Base-by-base conservation (phyloP, 2,113 vertebrate species). In the Alligator mississippiensis region DNA sequence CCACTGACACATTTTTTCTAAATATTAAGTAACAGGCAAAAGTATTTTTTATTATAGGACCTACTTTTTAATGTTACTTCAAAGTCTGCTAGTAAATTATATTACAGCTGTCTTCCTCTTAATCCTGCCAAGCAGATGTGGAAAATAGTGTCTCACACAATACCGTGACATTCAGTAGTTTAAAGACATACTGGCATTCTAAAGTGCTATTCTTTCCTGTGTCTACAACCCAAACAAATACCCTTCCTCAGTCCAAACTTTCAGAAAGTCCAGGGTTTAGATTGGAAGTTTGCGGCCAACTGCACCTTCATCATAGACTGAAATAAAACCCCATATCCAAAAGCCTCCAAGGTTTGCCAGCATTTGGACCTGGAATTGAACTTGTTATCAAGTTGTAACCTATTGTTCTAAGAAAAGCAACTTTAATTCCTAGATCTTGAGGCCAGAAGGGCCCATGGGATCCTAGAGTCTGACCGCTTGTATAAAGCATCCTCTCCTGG, bases 121-220 rank as follows among this genome's bases (percentile, higher is more conserved):
- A 47, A 66, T 85, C 88, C 81, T 90, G 70, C 88, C 81, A 75
- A 85, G 75, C 96, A 93, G 84, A 95, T 92, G 88, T 84, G 77
- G 82, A 91, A 89, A 96, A 84, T 61, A 77, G 63, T 63, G 47
- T 22, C 28, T 60, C 1, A 4, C 2, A 1, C 30, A 87, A 19
- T 1, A 70, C 58, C 90, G 77, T 61, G 85, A 22, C 87, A 16
- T 55, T 58, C n/a, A 55, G 63, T 62, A 79, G 81, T 78, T 57
- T 94, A 82, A 89, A 85, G 82, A 75, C 58, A 24, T 21, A 61
- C 93, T 89, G 91, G 78, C 77, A 80, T 88, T 86, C 75, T 91
- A 82, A 80, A 93, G 66, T 77, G 57, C 66, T 92, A 59, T 70
- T 12, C 27, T 66, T 19, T 13, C 11, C 83, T 78, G 24, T 25